Percentiles rank a stretch among this genome's conserved stretches.
These are phyloP conservation scores for Rugalucina vietnamica DNA, from an alignment of 2,888 invertebrate genomes.

Conservation along the genomic window DNA sequence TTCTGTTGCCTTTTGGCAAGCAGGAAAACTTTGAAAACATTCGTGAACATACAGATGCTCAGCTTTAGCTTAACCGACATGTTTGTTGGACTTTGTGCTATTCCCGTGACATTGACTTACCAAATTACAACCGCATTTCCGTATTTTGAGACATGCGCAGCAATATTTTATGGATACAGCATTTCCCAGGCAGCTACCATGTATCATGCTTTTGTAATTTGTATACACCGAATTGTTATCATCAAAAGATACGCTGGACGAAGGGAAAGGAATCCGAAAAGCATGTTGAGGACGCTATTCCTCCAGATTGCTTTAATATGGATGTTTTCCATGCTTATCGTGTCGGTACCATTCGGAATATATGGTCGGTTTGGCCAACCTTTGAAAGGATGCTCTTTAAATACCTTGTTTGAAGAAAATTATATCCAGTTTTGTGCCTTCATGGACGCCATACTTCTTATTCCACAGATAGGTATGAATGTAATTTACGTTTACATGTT, in stretches of 20 bases:
- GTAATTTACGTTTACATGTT: background rate
- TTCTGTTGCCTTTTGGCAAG: background rate
- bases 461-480: conserved; percentile 1
- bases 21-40: background rate
- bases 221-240: background rate
- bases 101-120: background rate
- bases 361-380: background rate
- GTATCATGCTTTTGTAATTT: background rate
- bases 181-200: background rate
- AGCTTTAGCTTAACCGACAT: background rate
- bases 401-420: background rate
- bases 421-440: background rate
- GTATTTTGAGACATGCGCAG: background rate
- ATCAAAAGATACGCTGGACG: background rate
- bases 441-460: background rate
- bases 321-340: background rate
- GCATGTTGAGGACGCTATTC: background rate
- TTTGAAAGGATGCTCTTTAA: background rate
- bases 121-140: background rate
- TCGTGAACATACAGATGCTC: background rate
- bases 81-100: background rate
- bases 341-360: background rate
- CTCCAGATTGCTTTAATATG: background rate
- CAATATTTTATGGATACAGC: background rate
- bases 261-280: background rate